These are phyloP conservation scores for Valencia hispanica DNA, from an alignment of 2,797 vertebrate genomes.

Conservation along the genomic window DNA sequence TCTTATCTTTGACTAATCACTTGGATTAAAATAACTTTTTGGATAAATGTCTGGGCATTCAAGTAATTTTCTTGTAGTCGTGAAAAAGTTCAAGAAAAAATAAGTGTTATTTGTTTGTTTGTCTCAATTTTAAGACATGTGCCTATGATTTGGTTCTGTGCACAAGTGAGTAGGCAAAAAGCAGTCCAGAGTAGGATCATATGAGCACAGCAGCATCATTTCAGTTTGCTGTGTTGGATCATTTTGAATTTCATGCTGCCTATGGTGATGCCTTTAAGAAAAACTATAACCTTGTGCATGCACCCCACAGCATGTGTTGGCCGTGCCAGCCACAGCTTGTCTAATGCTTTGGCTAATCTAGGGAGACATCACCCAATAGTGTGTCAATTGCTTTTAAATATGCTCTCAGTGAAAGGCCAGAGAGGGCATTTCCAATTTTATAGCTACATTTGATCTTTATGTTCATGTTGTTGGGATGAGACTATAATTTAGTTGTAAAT, in stretches of 20 bases:
- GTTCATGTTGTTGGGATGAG: slow-evolving; percentile 4
- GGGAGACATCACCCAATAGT: slow-evolving; percentile 3
- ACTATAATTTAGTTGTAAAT: neutral
- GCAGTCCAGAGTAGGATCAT: neutral
- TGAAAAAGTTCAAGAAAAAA: neutral
- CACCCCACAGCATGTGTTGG: neutral
- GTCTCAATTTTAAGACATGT: neutral
- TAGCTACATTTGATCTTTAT: slow-evolving; percentile 4
- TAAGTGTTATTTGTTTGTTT: neutral
- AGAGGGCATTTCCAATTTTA: neutral
- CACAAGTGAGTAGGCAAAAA: neutral
- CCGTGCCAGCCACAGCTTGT: neutral
- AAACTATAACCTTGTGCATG: neutral
- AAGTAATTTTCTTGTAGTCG: neutral
- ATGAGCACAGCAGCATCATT: neutral
- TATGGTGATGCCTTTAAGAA: neutral
- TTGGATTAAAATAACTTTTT: neutral
- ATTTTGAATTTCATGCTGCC: slow-evolving; percentile 5
- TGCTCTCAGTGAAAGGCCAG: neutral
- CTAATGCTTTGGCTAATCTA: neutral
- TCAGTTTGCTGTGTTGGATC: neutral
- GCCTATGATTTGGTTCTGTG: neutral
- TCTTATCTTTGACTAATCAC: neutral
- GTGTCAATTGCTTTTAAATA: slow-evolving; percentile 3
- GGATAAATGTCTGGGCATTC: neutral